Evolutionary conservation across 2,888 invertebrate species (phyloP).

Genomic region (Lumbricus terrestris): DNA sequence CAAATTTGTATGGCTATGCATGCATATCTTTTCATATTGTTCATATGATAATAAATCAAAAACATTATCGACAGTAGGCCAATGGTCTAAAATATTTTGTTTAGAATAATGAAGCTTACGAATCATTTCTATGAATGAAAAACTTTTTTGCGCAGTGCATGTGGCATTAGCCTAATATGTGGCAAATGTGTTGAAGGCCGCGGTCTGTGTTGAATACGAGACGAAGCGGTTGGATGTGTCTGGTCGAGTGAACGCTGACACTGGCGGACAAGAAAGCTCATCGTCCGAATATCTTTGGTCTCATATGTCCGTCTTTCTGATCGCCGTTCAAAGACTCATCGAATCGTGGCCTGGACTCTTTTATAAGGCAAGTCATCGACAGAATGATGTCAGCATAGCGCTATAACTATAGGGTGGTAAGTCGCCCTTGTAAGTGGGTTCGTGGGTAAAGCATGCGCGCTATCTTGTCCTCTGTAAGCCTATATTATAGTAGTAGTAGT

Average conservation of each 20-base stretch:
- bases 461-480: too few relatives aligned
- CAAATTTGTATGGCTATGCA: too few relatives aligned
- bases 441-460: background rate
- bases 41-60: too few relatives aligned
- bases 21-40: too few relatives aligned
- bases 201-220: constrained; percentile 49
- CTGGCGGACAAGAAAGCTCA: constrained; percentile 37
- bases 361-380: constrained; percentile 31
- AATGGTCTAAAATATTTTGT: too few relatives aligned
- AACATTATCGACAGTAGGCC: too few relatives aligned
- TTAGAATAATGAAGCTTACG: too few relatives aligned
- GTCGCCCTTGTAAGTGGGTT: background rate
- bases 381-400: too few relatives aligned
- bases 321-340: constrained; percentile 33
- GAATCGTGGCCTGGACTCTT: constrained; percentile 39
- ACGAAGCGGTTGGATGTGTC: constrained; percentile 33
- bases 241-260: constrained; percentile 43
- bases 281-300: constrained; percentile 41
- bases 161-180: too few relatives aligned
- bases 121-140: too few relatives aligned
- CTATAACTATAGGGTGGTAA: background rate
- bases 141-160: too few relatives aligned
- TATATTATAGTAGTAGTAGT: too few relatives aligned
- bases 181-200: constrained; percentile 46
- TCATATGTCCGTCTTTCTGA: constrained; percentile 37